Percentiles rank a stretch among this genome's conserved stretches.
These are phyloP conservation scores for Drosophila maculinotata DNA, from an alignment of 2,888 invertebrate genomes.

Conservation along the genomic window DNA sequence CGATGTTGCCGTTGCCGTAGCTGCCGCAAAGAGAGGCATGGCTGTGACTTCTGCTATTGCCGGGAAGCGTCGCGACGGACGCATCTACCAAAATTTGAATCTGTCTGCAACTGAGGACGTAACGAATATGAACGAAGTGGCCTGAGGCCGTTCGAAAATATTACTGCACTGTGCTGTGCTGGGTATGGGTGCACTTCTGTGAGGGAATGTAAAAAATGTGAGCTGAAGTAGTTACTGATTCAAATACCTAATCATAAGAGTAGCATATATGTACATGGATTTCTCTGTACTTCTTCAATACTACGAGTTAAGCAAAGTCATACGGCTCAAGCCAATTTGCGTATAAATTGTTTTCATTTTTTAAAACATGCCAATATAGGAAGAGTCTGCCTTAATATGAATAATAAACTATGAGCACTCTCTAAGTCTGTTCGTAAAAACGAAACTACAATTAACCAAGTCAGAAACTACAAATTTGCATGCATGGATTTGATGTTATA, in stretches of 20 bases:
- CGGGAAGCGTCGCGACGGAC: slow-evolving; percentile 42
- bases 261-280: slow-evolving; percentile 36
- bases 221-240: slow-evolving; percentile 58
- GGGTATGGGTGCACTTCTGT: slow-evolving; percentile 17
- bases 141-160: slow-evolving; percentile 74
- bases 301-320: neutral
- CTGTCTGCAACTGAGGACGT: slow-evolving; percentile 81
- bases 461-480: neutral
- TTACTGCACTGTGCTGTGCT: slow-evolving; percentile 56
- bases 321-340: neutral
- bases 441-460: neutral
- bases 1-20: slow-evolving; percentile 23
- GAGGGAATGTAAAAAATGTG: slow-evolving; percentile 47
- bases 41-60: slow-evolving; percentile 40
- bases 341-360: neutral
- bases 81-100: slow-evolving; percentile 80
- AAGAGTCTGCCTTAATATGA: neutral
- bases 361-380: neutral
- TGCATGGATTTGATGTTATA: too few relatives aligned
- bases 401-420: too few relatives aligned
- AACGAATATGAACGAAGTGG: slow-evolving; percentile 81
- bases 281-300: neutral
- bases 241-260: slow-evolving; percentile 63
- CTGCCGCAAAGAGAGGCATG: slow-evolving; percentile 18
- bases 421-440: too few relatives aligned